Evolutionary conservation across 2,888 invertebrate species (phyloP).

Genomic region (Chrysodeixis includens): DNA sequence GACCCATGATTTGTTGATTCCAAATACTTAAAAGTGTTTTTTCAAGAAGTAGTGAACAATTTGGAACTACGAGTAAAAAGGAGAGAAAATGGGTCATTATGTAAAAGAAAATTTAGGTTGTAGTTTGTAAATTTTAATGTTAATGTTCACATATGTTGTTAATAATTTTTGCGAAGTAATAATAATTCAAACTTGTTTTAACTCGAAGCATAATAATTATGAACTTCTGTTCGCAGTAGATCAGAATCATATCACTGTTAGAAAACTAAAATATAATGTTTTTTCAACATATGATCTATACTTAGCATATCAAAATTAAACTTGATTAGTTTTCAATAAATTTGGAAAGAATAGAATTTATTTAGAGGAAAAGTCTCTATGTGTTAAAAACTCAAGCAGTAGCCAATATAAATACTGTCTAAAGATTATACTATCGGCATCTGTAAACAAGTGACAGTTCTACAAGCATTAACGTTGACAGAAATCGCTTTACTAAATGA

Average conservation of each 20-base stretch:
- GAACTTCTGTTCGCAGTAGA: slow-evolving; percentile 27
- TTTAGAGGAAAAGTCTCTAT: slow-evolving; percentile 20
- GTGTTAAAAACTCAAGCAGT: slow-evolving; percentile 35
- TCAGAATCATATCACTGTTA: slow-evolving; percentile 21
- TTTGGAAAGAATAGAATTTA: slow-evolving; percentile 15
- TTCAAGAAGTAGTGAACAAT: neutral
- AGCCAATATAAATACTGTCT: slow-evolving; percentile 18
- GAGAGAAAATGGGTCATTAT: slow-evolving; percentile 9
- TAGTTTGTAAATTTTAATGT: slow-evolving; percentile 87
- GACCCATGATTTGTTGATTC: slow-evolving; percentile 6
- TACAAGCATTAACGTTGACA: too few species aligned
- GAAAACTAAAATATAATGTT: slow-evolving; percentile 26
- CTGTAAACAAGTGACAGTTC: too few species aligned
- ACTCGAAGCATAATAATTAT: slow-evolving; percentile 52
- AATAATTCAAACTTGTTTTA: slow-evolving; percentile 44
- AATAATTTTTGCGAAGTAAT: slow-evolving; percentile 61
- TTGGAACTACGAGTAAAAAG: neutral
- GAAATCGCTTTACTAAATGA: too few species aligned
- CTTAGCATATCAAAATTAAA: slow-evolving; percentile 3
- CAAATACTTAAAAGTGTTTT: neutral
- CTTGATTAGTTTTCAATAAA: slow-evolving; percentile 1
- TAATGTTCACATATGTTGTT: slow-evolving; percentile 78
- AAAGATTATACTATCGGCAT: slow-evolving; percentile 16
- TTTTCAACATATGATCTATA: slow-evolving; percentile 22
- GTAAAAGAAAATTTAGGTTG: slow-evolving; percentile 65